phyloP scores from a whole-genome alignment of 2,888 invertebrate species.

The Lamellibrachia columna region DNA sequence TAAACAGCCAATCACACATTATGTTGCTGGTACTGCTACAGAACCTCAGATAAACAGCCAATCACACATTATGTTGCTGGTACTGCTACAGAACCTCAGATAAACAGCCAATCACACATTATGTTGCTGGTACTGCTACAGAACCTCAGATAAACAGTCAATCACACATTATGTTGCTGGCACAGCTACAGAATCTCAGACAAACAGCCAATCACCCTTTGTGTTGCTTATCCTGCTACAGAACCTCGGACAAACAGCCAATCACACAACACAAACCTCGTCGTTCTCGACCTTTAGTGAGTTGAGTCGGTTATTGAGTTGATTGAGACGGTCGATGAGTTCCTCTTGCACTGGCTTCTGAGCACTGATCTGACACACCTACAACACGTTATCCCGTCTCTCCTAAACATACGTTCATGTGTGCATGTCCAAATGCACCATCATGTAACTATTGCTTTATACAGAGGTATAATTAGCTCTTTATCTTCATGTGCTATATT shows the following conservation, averaged over 20 bases:
- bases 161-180: not conserved
- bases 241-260: not conserved
- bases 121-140: not conserved
- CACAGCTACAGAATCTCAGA: not conserved
- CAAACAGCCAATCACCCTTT: not conserved
- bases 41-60: not conserved
- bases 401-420: too few species aligned
- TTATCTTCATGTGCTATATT: too few species aligned
- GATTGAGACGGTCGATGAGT: slow-evolving; percentile 80
- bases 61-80: not conserved
- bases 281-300: slow-evolving; percentile 87
- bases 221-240: not conserved
- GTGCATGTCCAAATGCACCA: too few species aligned
- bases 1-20: not conserved
- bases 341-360: slow-evolving; percentile 82
- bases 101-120: not conserved
- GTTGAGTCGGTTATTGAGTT: slow-evolving; percentile 83
- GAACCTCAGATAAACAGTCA: not conserved
- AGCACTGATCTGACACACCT: slow-evolving; percentile 74
- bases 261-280: slow-evolving; percentile 70
- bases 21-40: not conserved
- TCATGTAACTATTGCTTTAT: too few species aligned
- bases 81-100: not conserved
- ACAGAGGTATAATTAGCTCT: too few species aligned
- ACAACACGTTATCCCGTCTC: slow-evolving; percentile 24